Evolutionary conservation across 2,113 vertebrate species (phyloP).

Genomic region (Sinocyclocheilus maitianheensis): DNA sequence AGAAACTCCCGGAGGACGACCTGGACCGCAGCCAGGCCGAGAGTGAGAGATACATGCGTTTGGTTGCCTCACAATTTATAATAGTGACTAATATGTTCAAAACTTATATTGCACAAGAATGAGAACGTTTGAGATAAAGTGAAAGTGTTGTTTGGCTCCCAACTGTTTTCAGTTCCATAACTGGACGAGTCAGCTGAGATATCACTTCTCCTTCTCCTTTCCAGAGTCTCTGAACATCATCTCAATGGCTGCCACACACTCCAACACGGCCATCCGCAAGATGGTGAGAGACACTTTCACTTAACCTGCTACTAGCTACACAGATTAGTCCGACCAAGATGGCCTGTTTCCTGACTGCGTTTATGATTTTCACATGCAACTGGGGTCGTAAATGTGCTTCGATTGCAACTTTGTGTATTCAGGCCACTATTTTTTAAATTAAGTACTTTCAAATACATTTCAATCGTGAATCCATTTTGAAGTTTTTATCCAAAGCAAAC

Average conservation of each 20-base stretch:
- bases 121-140: neutral
- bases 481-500: neutral
- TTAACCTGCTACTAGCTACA: neutral
- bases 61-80: too few relatives aligned
- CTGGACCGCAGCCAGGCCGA: slow-evolving; percentile 75
- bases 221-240: slow-evolving; percentile 90
- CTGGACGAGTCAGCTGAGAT: neutral
- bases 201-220: slow-evolving; percentile 25
- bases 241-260: slow-evolving; percentile 92
- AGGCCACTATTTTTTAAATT: neutral
- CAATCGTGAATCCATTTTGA: neutral
- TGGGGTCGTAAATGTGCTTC: neutral
- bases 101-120: neutral
- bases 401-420: neutral
- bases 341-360: neutral
- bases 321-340: neutral
- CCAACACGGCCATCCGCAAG: slow-evolving; percentile 91
- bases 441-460: neutral
- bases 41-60: slow-evolving; percentile 70
- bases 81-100: too few relatives aligned
- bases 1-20: slow-evolving; percentile 76
- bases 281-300: slow-evolving; percentile 75
- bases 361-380: neutral
- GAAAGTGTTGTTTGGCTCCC: neutral
- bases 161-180: slow-evolving; percentile 34